Base-by-base conservation (phyloP, 2,888 invertebrate species). In the Hydroisotoma schaefferi region DNA sequence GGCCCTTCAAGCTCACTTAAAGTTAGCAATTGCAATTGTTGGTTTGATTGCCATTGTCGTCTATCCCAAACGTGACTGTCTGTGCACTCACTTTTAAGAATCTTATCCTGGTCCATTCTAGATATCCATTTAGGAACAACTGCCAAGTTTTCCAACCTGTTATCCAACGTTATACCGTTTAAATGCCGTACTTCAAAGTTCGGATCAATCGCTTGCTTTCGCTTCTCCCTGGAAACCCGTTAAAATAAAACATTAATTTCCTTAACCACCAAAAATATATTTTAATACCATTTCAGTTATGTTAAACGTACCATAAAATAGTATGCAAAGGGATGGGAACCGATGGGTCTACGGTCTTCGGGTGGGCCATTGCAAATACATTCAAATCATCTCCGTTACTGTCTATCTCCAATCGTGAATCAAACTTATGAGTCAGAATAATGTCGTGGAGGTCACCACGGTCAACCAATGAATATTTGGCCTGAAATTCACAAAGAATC, bases 161-260 rank as follows among this genome's bases (percentile, higher is more conserved):
- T 80, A 73, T 81, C 81, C 58, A 81, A 79, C 0, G 80, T 79
- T 27, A 80, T 77, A 53, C 77, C 77, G 70, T 81, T 81, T 57
- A 76, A 75, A 68, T 80, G 80, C 10, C 77, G 73, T 20, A 81
- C 79, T 72, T 76, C 77, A 73, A 77, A 80, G 10, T 78, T 77
- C 2, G 76, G 76, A 22, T 80, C 79, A 15, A 80, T 77, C 20
- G 77, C 79, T 10, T 80, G 80, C 67, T 77, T 75, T 67, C 80
- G 79, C 58, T 74, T 76, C 68, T 80, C 79, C 80, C 80, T 80
- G 72, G 8, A 69, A 33, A 33, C 15, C 8, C 8, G 15, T 33
- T 10, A 10, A 15, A 33, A 33, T 33, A 33, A 8, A 33, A 33
- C 8, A 10, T 10, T 33, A 10, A 33, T 10, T 15, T 33, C 8